Percentiles rank a stretch among this genome's conserved stretches.
Conservation (phyloP, 37 sponge, comb jelly and placozoan species). For the Geodia barretti region DNA sequence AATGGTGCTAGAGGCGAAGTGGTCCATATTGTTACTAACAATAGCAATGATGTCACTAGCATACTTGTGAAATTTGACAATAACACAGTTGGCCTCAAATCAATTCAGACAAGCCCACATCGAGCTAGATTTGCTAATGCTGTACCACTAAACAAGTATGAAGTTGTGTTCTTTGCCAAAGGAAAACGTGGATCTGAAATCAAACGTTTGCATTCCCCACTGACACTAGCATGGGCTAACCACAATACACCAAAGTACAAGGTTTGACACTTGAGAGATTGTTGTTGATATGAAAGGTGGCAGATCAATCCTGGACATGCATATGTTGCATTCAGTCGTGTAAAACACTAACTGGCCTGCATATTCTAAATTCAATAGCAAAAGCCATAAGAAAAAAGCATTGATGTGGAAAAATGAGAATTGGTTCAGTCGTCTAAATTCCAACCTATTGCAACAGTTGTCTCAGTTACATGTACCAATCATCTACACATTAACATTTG, state of each 20-base stretch:
- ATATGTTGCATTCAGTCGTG: constrained; percentile 33
- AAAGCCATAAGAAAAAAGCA: neutral
- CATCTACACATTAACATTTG: constrained; percentile 2
- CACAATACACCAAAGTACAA: too few species aligned
- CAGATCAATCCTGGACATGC: constrained; percentile 18
- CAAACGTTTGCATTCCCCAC: constrained; percentile 42
- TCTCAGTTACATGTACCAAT: neutral
- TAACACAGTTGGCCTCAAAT: constrained; percentile 17
- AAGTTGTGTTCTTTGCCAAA: constrained; percentile 35
- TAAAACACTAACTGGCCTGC: constrained; percentile 7
- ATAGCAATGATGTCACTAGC: constrained; percentile 17
- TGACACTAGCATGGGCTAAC: constrained; percentile 16
- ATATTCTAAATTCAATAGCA: constrained; percentile 24
- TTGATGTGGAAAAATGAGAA: constrained; percentile 1
- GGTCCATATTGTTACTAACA: constrained; percentile 20
- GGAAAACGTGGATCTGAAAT: constrained; percentile 37
- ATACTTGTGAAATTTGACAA: constrained; percentile 52
- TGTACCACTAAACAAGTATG: constrained; percentile 37
- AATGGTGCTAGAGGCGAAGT: neutral
- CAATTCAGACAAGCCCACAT: constrained; percentile 29
- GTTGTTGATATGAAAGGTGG: constrained; percentile 43
- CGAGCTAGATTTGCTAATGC: constrained; percentile 15
- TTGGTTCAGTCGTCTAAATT: neutral
- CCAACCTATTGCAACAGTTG: neutral
- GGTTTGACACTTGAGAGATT: constrained; percentile 41